Percentiles rank a stretch among this genome's conserved stretches.
Conservation (phyloP, 2,113 vertebrate genomes). For the Scatophagus argus region DNA sequence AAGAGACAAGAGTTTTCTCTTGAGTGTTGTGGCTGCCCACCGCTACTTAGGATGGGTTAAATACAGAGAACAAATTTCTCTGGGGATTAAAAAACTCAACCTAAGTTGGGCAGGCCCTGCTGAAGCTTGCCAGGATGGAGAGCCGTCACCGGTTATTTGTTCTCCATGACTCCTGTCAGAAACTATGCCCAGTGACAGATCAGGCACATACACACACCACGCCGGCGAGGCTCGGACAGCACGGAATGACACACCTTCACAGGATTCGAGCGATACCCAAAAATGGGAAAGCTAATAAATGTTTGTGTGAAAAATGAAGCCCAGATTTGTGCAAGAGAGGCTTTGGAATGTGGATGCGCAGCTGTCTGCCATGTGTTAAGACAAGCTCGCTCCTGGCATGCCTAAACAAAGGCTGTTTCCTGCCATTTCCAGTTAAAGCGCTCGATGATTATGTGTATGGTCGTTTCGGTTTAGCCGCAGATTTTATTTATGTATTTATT, state of each 20-base stretch:
- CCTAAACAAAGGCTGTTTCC: slow-evolving; percentile 55
- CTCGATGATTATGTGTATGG: slow-evolving; percentile 32
- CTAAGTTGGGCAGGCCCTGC: slow-evolving; percentile 12
- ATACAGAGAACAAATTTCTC: no score
- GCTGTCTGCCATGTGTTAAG: slow-evolving; percentile 69
- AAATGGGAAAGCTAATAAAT: slow-evolving; percentile 73
- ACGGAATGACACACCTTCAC: slow-evolving; percentile 27
- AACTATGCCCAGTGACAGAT: slow-evolving; percentile 68
- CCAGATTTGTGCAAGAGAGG: slow-evolving; percentile 52
- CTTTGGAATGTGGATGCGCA: slow-evolving; percentile 58
- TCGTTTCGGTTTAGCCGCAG: slow-evolving; percentile 61
- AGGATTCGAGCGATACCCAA: slow-evolving; percentile 56
- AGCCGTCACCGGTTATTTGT: slow-evolving; percentile 59
- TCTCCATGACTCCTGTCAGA: slow-evolving; percentile 67
- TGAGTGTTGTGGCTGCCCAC: no score
- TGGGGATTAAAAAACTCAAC: no score
- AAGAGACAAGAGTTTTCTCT: slow-evolving; percentile 7
- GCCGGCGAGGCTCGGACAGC: not conserved
- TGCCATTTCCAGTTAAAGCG: slow-evolving; percentile 51
- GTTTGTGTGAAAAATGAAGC: slow-evolving; percentile 52
- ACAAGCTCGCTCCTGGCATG: slow-evolving; percentile 33
- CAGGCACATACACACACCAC: slow-evolving; percentile 5
- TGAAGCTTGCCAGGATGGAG: slow-evolving; percentile 28
- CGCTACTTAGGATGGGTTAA: no score
- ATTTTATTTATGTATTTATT: slow-evolving; percentile 7